Base-by-base conservation (phyloP, 2,888 invertebrate species). In the Eilema caniola region DNA sequence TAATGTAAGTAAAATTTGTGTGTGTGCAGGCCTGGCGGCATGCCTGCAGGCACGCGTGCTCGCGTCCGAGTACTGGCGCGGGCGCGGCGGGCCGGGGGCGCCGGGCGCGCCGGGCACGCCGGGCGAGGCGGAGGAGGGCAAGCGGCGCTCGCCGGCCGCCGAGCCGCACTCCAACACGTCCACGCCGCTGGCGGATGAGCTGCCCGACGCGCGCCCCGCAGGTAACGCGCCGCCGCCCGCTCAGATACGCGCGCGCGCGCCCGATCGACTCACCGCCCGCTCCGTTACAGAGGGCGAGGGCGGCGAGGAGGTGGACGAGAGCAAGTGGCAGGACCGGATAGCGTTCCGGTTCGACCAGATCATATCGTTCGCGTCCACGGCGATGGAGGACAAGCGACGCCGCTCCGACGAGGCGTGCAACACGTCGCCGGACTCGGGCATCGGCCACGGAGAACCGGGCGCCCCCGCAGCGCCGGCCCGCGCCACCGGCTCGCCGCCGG, bases 301-400 rank as follows among this genome's bases (percentile, higher is more conserved):
- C 78, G 96, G 96, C 84, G 96, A 96, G 87, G 97, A 97, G 83
- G 97, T 97, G 81, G 97, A 97, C 90, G 97, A 98, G 91, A 97
- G 97, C 83, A 98, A 98, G 91, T 99, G 98, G 98, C 98, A 98
- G 92, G 98, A 98, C 92, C 97, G 98, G 82, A 98, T 99, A 85
- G 98, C 98, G 90, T 98, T 98, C 82, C 98, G 98, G 68, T 99
- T 99, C 95, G 99, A 99, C 94, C 97, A 98, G 81, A 96, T 99
- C 85, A 98, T 99, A 81, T 98, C 98, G 73, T 98, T 98, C 89
- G 99, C 99, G 65, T 98, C 98, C 59, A 98, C 98, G 23, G 99
- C 99, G 87, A 96, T 98, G 89, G 98, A 98, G 89, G 97, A 98
- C 92, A 97, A 98, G 87, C 96, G 98, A 72, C 96, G 98, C 74